A percentile compares a stretch with the other conserved stretches of the same genome.
These are phyloP conservation scores for Psammodynastes pulverulentus DNA, from an alignment of 2,113 vertebrate species.

Conservation along the genomic window DNA sequence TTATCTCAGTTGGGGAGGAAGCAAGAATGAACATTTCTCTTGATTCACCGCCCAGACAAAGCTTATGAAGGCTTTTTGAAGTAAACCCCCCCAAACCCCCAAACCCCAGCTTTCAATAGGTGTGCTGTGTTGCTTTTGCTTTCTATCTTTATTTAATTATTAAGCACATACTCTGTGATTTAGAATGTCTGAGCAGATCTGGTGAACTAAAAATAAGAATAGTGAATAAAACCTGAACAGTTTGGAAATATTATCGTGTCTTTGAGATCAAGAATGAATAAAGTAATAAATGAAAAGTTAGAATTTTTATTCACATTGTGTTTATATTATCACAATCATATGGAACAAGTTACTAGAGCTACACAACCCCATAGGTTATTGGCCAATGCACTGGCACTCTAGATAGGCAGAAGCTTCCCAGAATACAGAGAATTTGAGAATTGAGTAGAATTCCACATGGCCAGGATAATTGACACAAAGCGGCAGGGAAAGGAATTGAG, in stretches of 20 bases:
- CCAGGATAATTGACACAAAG: not conserved
- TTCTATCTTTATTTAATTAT: not conserved
- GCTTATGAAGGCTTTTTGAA: conserved; percentile 25
- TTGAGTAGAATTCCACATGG: not conserved
- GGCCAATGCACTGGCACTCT: not conserved
- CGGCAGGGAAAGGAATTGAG: not conserved
- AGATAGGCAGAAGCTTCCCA: not conserved
- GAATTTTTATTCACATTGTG: not conserved
- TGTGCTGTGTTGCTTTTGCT: not conserved
- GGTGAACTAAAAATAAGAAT: not conserved
- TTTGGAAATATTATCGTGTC: not conserved
- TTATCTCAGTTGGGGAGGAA: conserved; percentile 38
- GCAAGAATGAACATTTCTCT: conserved; percentile 13
- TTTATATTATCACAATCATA: not conserved
- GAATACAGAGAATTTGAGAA: not conserved
- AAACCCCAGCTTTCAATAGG: not conserved
- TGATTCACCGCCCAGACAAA: conserved; percentile 35
- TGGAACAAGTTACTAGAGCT: not conserved
- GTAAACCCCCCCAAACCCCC: too few relatives aligned
- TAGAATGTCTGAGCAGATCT: not conserved
- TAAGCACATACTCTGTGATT: not conserved
- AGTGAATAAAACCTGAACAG: not conserved
- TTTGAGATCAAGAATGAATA: not conserved
- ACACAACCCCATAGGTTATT: not conserved
- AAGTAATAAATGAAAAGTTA: not conserved